Conservation (phyloP, 2,113 vertebrate species). For the Irena cyanogastra region DNA sequence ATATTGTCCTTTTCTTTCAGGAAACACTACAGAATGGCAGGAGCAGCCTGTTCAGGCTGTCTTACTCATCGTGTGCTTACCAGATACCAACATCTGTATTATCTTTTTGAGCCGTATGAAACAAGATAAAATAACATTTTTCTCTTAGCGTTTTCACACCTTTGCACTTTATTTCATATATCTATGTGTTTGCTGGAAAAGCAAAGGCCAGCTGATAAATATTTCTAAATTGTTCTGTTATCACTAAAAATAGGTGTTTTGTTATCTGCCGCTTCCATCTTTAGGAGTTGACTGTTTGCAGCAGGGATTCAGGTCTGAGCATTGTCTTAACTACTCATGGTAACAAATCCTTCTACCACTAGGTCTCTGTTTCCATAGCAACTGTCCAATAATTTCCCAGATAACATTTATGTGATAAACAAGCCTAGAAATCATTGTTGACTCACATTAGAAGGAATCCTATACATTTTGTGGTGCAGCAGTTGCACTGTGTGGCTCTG, state of each 20-base stretch:
- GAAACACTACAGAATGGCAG: background rate
- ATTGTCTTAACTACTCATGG: slow-evolving; percentile 58
- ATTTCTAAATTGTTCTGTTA: slow-evolving; percentile 59
- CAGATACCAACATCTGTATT: background rate
- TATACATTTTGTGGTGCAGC: slow-evolving; percentile 19
- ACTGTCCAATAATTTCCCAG: slow-evolving; percentile 67
- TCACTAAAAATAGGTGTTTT: slow-evolving; percentile 23
- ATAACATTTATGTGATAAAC: slow-evolving; percentile 69
- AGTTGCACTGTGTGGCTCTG: background rate
- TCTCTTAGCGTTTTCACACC: background rate
- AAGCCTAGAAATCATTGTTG: slow-evolving; percentile 63
- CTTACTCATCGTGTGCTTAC: background rate
- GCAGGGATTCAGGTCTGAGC: slow-evolving; percentile 1
- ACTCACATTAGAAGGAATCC: slow-evolving; percentile 53
- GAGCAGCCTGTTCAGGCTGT: background rate
- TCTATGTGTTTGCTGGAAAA: background rate
- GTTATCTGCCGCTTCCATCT: slow-evolving; percentile 61
- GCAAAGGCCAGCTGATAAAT: slow-evolving; percentile 24
- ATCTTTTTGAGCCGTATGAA: background rate
- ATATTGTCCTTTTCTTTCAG: background rate
- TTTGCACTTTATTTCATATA: slow-evolving; percentile 32
- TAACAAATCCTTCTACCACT: slow-evolving; percentile 44
- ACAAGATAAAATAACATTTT: slow-evolving; percentile 47
- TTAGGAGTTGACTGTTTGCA: slow-evolving; percentile 36
- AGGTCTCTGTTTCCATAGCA: slow-evolving; percentile 56